These are phyloP conservation scores for Hypomecis punctinalis DNA, from an alignment of 2,888 invertebrate species.

Conservation along the genomic window DNA sequence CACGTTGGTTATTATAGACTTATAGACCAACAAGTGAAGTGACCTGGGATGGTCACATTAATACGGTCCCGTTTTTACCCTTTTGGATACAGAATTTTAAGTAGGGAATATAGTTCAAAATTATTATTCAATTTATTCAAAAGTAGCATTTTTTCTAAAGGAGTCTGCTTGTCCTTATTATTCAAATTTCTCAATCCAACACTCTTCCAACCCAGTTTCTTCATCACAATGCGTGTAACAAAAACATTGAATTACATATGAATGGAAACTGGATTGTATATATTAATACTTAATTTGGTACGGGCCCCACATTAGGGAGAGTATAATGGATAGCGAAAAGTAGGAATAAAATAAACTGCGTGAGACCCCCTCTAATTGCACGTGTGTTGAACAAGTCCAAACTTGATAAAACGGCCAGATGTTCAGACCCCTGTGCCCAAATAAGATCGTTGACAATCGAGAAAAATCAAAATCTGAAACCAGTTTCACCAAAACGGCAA, in stretches of 20 bases:
- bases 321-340: slow-evolving; percentile 76
- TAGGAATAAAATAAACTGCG: slow-evolving; percentile 65
- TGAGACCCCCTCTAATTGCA: slow-evolving; percentile 70
- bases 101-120: slow-evolving; percentile 8
- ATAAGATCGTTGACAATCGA: slow-evolving; percentile 32
- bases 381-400: slow-evolving; percentile 70
- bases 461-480: slow-evolving; percentile 32
- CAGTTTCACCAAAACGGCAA: slow-evolving; percentile 17
- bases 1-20: no score
- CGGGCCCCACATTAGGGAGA: slow-evolving; percentile 78
- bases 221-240: slow-evolving; percentile 72
- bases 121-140: slow-evolving; percentile 36
- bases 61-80: no score
- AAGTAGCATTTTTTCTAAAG: slow-evolving; percentile 47
- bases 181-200: slow-evolving; percentile 79
- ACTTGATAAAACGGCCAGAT: slow-evolving; percentile 63
- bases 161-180: slow-evolving; percentile 71
- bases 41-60: no score
- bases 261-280: slow-evolving; percentile 83
- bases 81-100: no score
- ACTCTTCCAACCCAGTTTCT: slow-evolving; percentile 78
- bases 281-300: slow-evolving; percentile 81
- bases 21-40: no score
- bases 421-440: slow-evolving; percentile 41
- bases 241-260: slow-evolving; percentile 80